A percentile compares a stretch with the other conserved stretches of the same genome.
These are phyloP conservation scores for Heliocidaris erythrogramma DNA, from an alignment of 35 echinoderm and acorn worm species.

Conservation along the genomic window DNA sequence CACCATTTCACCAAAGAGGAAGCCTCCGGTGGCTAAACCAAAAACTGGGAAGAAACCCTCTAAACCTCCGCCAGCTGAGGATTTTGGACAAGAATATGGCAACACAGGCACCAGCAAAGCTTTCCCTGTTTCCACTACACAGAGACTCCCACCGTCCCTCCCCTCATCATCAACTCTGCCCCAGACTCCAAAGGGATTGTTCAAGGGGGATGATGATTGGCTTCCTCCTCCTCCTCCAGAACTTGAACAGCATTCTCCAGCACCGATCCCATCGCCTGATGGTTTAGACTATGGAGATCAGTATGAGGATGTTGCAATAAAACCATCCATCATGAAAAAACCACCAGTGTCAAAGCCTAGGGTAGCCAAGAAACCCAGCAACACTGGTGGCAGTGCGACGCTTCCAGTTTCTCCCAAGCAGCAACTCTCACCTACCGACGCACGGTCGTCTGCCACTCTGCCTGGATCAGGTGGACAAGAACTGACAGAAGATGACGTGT, in stretches of 20 bases:
- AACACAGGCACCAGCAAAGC: neutral
- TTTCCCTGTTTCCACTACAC: neutral
- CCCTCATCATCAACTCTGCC: neutral
- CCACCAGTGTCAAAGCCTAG: neutral
- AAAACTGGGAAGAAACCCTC: neutral
- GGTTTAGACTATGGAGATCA: neutral
- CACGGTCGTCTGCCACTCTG: neutral
- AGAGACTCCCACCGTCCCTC: neutral
- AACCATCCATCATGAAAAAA: neutral
- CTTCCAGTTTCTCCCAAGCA: neutral
- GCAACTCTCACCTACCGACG: neutral
- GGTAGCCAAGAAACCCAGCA: neutral
- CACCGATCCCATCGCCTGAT: neutral
- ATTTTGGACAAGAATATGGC: neutral
- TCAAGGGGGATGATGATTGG: neutral
- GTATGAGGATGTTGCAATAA: neutral
- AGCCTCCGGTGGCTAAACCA: neutral
- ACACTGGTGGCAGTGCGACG: neutral
- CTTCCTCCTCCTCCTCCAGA: neutral
- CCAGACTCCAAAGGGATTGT: neutral
- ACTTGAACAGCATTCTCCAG: neutral
- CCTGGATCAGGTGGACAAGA: neutral
- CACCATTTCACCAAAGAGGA: neutral
- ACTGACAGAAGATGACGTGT: neutral
- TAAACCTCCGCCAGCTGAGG: neutral